phyloP scores from a whole-genome alignment of 37 sponge, comb jelly and placozoan species.

The Ianthella basta region DNA sequence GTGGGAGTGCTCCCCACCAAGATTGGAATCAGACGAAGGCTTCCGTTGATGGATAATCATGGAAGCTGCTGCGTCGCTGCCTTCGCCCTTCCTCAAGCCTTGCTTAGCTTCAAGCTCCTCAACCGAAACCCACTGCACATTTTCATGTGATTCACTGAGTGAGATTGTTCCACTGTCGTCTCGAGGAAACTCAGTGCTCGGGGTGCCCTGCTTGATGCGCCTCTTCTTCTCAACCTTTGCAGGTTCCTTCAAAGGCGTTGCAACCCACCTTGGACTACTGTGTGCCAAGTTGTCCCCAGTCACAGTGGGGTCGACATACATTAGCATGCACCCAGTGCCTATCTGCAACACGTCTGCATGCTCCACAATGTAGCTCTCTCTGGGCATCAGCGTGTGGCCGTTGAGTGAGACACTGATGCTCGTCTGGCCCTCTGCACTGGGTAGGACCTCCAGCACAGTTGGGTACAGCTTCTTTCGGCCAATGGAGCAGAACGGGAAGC shows the following conservation, averaged over 20 bases:
- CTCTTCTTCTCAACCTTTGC: background rate
- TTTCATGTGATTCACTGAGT: background rate
- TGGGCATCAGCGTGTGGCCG: constrained; percentile 25
- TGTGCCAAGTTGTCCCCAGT: background rate
- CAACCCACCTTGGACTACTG: background rate
- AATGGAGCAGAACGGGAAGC: background rate
- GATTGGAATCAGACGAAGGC: background rate
- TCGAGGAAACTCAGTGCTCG: background rate
- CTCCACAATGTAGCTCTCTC: constrained; percentile 8
- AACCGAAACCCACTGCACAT: constrained; percentile 14
- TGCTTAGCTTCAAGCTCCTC: constrained; percentile 12
- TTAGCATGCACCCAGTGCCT: constrained; percentile 46
- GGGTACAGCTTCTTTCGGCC: background rate
- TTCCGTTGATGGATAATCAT: background rate
- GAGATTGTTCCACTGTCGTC: constrained; percentile 15
- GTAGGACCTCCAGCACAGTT: background rate
- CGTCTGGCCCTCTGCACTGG: too few relatives aligned
- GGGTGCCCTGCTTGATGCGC: background rate
- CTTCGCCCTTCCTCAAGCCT: background rate
- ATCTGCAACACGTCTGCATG: constrained; percentile 64
- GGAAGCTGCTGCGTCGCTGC: too few relatives aligned
- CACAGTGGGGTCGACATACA: constrained; percentile 59
- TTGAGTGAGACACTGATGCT: constrained; percentile 18
- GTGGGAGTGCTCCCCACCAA: background rate
- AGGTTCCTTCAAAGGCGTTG: background rate